Evolutionary conservation across 1,140 invertebrate genomes (phyloP), one percentile per base, ranked within the genome.

Genomic region (Lutraria rhynchaena): DNA sequence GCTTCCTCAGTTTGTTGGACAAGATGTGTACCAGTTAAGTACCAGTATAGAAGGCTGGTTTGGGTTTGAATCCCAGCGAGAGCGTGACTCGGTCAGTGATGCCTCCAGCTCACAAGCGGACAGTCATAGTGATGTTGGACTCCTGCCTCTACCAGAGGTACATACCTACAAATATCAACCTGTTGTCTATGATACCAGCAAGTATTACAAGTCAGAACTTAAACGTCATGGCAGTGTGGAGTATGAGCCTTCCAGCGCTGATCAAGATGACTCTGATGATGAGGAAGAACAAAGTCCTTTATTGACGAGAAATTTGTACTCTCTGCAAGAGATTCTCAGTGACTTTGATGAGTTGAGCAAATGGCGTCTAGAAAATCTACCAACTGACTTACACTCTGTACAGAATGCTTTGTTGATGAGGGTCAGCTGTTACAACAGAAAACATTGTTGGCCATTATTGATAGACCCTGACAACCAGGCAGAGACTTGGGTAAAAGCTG

Each of bases 391-490:
- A 19, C 90, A 91, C 63, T 87, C 90, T 0, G 83, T 92, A 27
- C 89, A 92, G 75, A 92, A 92, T 84, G 90, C 90, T 1, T 82
- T 92, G 1, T 85, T 92, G 3, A 91, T 92, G 87, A 67, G 90
- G 13, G 88, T 88, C 19, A 89, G 86, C 70, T 88, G 84, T 67
- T 81, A 88, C 77, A 91, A 92, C 73, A 76, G 87, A 44, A 90
- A 90, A 73, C 87, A 90, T 82, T 90, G 86, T 83, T 92, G 92
- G 91, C 91, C 91, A 3, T 81, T 92, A 17, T 74, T 92, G 19
- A 86, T 92, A 57, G 92, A 92, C 69, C 92, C 92, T 9, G 91
- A 92, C 63, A 89, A 89, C 73, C 89, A 90, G 74, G 89, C 89
- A 24, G 88, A 91, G 75, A 84, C 86, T 63, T 91, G 90, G 90